phyloP scores from a whole-genome alignment of 1,140 invertebrate species.

The Drosophila aff. region DNA sequence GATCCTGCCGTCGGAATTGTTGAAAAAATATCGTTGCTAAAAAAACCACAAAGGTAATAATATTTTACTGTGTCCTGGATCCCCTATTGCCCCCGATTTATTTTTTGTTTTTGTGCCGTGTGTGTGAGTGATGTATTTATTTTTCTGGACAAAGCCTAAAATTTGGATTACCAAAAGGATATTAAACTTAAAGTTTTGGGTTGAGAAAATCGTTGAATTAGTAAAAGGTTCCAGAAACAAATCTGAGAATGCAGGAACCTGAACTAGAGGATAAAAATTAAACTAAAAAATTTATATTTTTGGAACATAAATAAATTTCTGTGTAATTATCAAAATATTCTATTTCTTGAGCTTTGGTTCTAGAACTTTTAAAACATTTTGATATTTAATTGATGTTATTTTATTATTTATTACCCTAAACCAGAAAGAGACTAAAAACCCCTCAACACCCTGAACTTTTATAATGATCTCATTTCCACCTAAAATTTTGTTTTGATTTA shows the following conservation, averaged over 20 bases:
- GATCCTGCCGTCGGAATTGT: background rate
- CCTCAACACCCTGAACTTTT: background rate
- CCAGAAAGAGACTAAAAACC: background rate
- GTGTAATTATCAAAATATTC: no score
- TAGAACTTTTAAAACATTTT: background rate
- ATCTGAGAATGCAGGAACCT: background rate
- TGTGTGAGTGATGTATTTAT: background rate
- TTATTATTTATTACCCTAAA: background rate
- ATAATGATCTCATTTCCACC: background rate
- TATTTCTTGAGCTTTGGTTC: no score
- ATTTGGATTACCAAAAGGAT: background rate
- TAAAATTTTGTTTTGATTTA: background rate
- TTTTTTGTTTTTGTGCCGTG: slow-evolving; percentile 1
- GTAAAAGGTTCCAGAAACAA: background rate
- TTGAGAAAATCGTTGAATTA: background rate
- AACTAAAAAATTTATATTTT: background rate
- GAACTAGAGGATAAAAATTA: background rate
- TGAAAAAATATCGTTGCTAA: background rate
- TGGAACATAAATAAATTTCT: rapidly evolving
- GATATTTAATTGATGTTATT: background rate
- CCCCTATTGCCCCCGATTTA: background rate
- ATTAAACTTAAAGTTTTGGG: background rate
- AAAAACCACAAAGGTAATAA: background rate
- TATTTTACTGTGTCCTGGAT: background rate
- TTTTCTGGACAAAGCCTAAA: background rate